Conservation (phyloP, 2,797 vertebrate genomes). For the Chelon labrosus region DNA sequence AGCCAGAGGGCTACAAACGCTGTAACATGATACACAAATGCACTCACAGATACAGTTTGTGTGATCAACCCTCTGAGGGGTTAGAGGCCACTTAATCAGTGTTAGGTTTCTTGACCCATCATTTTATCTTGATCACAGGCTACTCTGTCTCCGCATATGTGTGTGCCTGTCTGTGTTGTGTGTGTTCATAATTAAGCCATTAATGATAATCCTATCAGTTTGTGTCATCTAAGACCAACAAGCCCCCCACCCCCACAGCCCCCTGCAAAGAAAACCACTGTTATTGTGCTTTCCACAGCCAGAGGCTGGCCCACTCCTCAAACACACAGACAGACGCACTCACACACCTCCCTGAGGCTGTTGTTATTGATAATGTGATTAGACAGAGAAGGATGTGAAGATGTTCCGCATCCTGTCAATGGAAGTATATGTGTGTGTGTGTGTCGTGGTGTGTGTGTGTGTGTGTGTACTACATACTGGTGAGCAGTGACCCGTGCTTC, state of each 20-base stretch:
- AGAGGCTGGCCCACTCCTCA: slow-evolving; percentile 22
- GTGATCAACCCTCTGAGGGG: slow-evolving; percentile 67
- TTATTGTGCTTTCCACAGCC: slow-evolving; percentile 31
- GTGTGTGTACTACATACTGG: slow-evolving; percentile 23
- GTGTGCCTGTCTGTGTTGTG: slow-evolving; percentile 31
- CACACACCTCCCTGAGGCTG: slow-evolving; percentile 19
- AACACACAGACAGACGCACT: slow-evolving; percentile 30
- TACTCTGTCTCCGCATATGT: slow-evolving; percentile 47
- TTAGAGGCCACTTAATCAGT: slow-evolving; percentile 77
- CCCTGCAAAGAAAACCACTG: slow-evolving; percentile 33
- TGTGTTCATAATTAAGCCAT: slow-evolving; percentile 46
- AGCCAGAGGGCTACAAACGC: slow-evolving; percentile 34
- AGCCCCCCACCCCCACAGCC: slow-evolving; percentile 1
- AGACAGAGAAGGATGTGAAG: slow-evolving; percentile 34
- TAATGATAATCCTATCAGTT: slow-evolving; percentile 71
- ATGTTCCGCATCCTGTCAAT: slow-evolving; percentile 32
- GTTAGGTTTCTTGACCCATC: slow-evolving; percentile 70
- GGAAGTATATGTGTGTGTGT: slow-evolving; percentile 21
- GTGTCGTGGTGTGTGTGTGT: slow-evolving; percentile 31
- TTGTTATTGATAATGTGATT: slow-evolving; percentile 52
- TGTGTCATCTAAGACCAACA: slow-evolving; percentile 69
- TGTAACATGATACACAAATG: slow-evolving; percentile 53
- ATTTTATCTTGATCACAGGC: slow-evolving; percentile 76
- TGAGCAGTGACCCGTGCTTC: slow-evolving; percentile 55
- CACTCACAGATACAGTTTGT: slow-evolving; percentile 18